Conservation (phyloP, 2,113 vertebrate species). For the Macrotis lagotis region DNA sequence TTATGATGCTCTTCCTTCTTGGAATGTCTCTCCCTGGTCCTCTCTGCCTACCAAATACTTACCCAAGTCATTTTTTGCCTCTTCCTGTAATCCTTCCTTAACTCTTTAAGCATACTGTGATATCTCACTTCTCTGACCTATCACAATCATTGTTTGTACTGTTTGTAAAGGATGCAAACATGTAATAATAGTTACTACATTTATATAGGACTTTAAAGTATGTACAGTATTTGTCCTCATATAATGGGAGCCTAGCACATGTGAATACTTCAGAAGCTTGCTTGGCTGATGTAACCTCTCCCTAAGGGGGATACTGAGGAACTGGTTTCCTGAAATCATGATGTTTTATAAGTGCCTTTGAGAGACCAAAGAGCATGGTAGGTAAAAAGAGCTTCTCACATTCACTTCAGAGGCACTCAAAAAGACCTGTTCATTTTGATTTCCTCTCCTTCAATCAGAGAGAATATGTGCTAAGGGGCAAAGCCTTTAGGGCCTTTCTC, state of each 20-base stretch:
- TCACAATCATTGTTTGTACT: not conserved
- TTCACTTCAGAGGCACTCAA: not conserved
- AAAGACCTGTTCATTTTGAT: not conserved
- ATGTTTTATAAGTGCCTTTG: not conserved
- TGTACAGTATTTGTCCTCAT: not conserved
- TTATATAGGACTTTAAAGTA: not conserved
- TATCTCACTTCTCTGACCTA: not conserved
- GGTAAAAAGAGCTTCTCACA: not conserved
- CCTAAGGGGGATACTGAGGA: not conserved
- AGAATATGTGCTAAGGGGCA: not conserved
- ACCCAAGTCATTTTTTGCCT: not conserved
- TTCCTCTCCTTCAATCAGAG: not conserved
- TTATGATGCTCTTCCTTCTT: not conserved
- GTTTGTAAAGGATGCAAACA: not conserved
- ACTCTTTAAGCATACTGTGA: not conserved
- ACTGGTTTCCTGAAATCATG: not conserved
- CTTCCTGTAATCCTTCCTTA: not conserved
- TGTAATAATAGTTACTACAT: not conserved
- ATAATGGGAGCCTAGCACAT: not conserved
- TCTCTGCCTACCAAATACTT: not conserved
- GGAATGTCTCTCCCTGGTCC: not conserved
- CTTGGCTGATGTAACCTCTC: not conserved
- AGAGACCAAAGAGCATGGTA: not conserved
- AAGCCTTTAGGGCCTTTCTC: not conserved
- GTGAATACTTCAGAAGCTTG: not conserved